These are phyloP conservation scores for Ephydatia muelleri DNA, from an alignment of 37 sponge, comb jelly and placozoan genomes.

Conservation along the genomic window DNA sequence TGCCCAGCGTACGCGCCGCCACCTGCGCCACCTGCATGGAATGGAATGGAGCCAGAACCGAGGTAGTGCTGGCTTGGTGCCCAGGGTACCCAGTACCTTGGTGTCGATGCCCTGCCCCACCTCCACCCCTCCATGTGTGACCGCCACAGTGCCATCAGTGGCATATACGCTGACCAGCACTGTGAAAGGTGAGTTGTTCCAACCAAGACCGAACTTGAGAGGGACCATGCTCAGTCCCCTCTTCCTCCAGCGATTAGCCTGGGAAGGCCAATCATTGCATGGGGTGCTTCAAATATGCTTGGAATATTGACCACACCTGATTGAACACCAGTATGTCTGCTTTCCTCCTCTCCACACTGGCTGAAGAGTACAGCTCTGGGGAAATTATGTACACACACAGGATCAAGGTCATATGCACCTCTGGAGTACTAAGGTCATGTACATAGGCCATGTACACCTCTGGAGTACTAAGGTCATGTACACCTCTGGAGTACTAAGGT, in stretches of 20 bases:
- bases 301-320: too few relatives aligned
- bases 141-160: conserved; percentile 75
- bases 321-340: too few relatives aligned
- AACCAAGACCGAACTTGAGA: conserved; percentile 37
- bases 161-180: conserved; percentile 68
- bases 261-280: too few relatives aligned
- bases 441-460: too few relatives aligned
- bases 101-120: conserved; percentile 84
- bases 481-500: too few relatives aligned
- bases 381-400: too few relatives aligned
- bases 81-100: conserved; percentile 33
- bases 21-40: conserved; percentile 70
- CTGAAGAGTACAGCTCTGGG: too few relatives aligned
- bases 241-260: not conserved
- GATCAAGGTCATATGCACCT: too few relatives aligned
- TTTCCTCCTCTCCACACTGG: too few relatives aligned
- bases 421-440: too few relatives aligned
- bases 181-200: conserved; percentile 41
- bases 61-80: too few relatives aligned
- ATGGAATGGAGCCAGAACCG: not conserved
- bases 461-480: too few relatives aligned
- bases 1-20: conserved; percentile 67
- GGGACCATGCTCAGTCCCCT: not conserved
- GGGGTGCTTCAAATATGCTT: not conserved
- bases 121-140: conserved; percentile 74